phyloP scores from a whole-genome alignment of 1,140 invertebrate genomes.

The Oedothorax gibbosus region DNA sequence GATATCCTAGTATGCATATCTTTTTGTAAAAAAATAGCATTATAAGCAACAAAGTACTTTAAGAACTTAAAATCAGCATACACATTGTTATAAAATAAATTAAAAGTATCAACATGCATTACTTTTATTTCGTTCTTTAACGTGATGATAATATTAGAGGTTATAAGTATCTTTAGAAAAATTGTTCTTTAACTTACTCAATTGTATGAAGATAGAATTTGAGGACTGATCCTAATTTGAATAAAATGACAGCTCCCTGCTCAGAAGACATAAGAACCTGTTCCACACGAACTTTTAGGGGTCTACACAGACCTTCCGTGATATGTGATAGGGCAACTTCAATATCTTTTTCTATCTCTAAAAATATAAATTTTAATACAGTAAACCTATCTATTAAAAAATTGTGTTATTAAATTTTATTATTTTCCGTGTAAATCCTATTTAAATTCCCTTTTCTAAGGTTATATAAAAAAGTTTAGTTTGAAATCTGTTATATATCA shows the following conservation, averaged over 20 bases:
- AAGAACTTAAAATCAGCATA: too few species aligned
- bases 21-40: too few species aligned
- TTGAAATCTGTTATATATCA: not conserved
- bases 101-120: too few species aligned
- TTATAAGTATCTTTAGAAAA: too few species aligned
- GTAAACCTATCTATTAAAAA: not conserved
- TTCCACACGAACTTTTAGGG: constrained; percentile 91
- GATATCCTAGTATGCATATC: too few species aligned
- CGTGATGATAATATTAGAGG: too few species aligned
- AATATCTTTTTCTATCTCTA: constrained; percentile 73
- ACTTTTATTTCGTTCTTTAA: too few species aligned
- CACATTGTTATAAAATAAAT: too few species aligned
- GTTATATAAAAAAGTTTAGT: too few species aligned
- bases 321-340: constrained; percentile 75
- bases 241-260: constrained; percentile 83
- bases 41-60: too few species aligned
- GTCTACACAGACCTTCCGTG: constrained; percentile 91
- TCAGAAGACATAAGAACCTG: constrained; percentile 84
- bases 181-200: constrained; percentile 71
- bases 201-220: constrained; percentile 89
- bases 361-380: constrained; percentile 11
- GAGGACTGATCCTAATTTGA: constrained; percentile 87
- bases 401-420: not conserved
- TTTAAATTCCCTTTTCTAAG: not conserved
- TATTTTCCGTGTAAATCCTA: not conserved